Conservation (phyloP, 2,888 invertebrate species). For the Omphaloscelis lunosa region DNA sequence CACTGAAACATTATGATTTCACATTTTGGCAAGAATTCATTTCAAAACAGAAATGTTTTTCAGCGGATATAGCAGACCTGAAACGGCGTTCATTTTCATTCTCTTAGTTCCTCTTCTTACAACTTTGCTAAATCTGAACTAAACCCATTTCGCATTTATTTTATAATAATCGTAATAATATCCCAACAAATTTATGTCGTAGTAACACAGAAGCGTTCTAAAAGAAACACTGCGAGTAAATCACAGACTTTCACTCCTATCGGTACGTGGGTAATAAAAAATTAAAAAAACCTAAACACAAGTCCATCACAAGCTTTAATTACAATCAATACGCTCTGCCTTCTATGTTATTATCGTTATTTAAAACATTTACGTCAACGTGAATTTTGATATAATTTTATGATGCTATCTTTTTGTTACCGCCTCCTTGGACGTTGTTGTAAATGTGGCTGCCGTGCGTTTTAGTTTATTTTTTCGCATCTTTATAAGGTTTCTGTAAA, state of each 20-base stretch:
- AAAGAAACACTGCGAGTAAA: constrained; percentile 45
- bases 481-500: not conserved
- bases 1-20: not conserved
- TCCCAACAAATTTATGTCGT: not conserved
- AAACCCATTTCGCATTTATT: not conserved
- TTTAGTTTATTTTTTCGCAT: not conserved
- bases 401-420: constrained; percentile 29
- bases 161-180: not conserved
- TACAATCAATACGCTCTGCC: constrained; percentile 34
- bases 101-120: not conserved
- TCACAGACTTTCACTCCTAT: constrained; percentile 61
- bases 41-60: not conserved
- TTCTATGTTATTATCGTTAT: constrained; percentile 52
- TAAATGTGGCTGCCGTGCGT: not conserved
- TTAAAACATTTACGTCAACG: constrained; percentile 62
- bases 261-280: constrained; percentile 26
- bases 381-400: constrained; percentile 46
- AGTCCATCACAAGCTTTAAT: constrained; percentile 55
- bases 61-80: too few species aligned
- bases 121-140: constrained; percentile 1
- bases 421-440: constrained; percentile 1
- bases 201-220: constrained; percentile 43
- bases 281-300: constrained; percentile 24
- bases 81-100: not conserved
- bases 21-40: not conserved